phyloP scores from a whole-genome alignment of 2,113 vertebrate species.

The Tenrec ecaudatus region DNA sequence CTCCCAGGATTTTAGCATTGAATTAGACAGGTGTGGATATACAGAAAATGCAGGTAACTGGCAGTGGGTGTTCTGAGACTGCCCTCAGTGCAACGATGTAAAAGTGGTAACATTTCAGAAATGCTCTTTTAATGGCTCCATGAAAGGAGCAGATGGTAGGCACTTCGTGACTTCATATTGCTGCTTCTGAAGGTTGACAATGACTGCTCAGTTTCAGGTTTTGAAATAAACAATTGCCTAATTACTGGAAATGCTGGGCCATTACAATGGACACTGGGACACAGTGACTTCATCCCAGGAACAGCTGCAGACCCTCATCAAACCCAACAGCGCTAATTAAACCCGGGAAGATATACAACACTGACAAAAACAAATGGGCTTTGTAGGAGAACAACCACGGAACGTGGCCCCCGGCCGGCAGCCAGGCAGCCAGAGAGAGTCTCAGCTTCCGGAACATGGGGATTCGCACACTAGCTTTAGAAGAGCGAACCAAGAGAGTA shows the following conservation, averaged over 20 bases:
- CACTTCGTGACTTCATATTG: constrained; percentile 12
- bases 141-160: constrained; percentile 78
- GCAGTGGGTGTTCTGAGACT: constrained; percentile 16
- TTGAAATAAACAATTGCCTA: constrained; percentile 78
- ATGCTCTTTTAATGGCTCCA: not conserved
- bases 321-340: constrained; percentile 77
- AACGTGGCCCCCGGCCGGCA: not conserved
- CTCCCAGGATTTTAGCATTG: not conserved
- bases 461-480: not conserved
- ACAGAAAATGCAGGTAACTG: not conserved
- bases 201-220: constrained; percentile 60
- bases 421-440: not conserved
- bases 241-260: constrained; percentile 67
- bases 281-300: constrained; percentile 60
- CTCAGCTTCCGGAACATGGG: not conserved
- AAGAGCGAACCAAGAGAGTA: not conserved
- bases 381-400: not conserved
- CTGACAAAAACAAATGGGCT: not conserved
- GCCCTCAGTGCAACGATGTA: not conserved
- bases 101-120: constrained; percentile 62
- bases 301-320: constrained; percentile 69
- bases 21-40: not conserved
- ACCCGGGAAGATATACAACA: constrained; percentile 34
- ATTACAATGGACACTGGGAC: constrained; percentile 68
- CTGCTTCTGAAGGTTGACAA: constrained; percentile 61